Evolutionary conservation across 1,140 invertebrate genomes (phyloP), one percentile per base, ranked within the genome.

Genomic region (Leptinotarsa undecemlineata): DNA sequence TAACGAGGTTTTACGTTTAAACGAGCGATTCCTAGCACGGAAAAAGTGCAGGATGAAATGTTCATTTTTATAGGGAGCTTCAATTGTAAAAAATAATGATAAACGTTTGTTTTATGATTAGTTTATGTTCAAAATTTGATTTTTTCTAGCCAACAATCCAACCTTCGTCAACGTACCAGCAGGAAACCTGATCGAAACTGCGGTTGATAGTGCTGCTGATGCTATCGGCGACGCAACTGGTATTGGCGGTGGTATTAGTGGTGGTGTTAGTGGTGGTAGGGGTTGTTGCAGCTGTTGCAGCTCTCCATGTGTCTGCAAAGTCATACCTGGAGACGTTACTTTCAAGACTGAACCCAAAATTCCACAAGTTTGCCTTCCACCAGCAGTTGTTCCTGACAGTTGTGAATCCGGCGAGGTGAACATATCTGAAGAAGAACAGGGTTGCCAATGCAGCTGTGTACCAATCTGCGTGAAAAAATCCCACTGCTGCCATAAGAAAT

Each of bases 271-370:
- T 47, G 20, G 47, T 19, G 63, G 47, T 13, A 64, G 63, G 2
- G 20, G 60, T 11, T 61, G 60, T 61, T 20, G 33, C 51, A 57
- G 15, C 51, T 61, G 60, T 17, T 20, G 33, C 51, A n/a, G 8
- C 51, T 0, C 2, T 57, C 51, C 51, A 57, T 42, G 66, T 21
- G 17, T 15, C 48, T 70, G 68, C 51, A 70, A 70, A 26, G 48
- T 70, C n/a, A 70, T 70, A 23, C 68, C 68, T 2, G 74, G 74
- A 20, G 62, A 60, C 6, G 74, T 75, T 11, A 61, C 17, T n/a
- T 71, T 48, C 42, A 70, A 75, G 42, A 63, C n/a, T 15, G 21
- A 61, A 21, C 33, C 74, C 14, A 75, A 75, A 21, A 19, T 26
- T n/a, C 62, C 51, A 19, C 73, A 70, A 57, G 11, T 57, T 19